phyloP scores from a whole-genome alignment of 2,888 invertebrate species.

The Mechanitis mazaeus region DNA sequence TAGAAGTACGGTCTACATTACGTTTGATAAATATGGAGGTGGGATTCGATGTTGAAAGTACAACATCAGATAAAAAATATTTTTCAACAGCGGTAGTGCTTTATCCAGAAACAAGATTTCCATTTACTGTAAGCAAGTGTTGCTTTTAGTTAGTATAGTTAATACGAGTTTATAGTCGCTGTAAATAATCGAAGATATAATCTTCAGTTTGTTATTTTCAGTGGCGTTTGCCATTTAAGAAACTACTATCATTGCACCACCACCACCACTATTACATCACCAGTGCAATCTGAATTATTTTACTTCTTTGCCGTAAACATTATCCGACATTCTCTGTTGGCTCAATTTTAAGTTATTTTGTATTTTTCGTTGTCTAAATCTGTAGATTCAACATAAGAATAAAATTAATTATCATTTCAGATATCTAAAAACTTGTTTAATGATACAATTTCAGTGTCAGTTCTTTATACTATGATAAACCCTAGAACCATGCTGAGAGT shows the following conservation, averaged over 20 bases:
- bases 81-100: constrained; percentile 40
- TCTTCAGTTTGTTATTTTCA: too few species aligned
- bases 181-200: too few species aligned
- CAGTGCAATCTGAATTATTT: too few species aligned
- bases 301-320: too few species aligned
- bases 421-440: constrained; percentile 41
- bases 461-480: constrained; percentile 25
- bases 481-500: constrained; percentile 33
- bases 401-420: constrained; percentile 34
- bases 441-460: constrained; percentile 32
- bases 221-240: too few species aligned
- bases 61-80: constrained; percentile 31
- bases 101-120: constrained; percentile 40
- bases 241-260: background rate
- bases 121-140: constrained; percentile 44
- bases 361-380: too few species aligned
- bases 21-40: constrained; percentile 44
- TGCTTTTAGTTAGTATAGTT: too few species aligned
- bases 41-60: constrained; percentile 49
- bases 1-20: constrained; percentile 41
- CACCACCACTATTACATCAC: too few species aligned
- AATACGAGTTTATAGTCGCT: too few species aligned
- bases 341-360: too few species aligned
- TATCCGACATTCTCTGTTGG: too few species aligned
- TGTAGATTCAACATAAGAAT: too few species aligned